phyloP scores from a whole-genome alignment of 2,113 vertebrate species.

The Mugil cephalus region DNA sequence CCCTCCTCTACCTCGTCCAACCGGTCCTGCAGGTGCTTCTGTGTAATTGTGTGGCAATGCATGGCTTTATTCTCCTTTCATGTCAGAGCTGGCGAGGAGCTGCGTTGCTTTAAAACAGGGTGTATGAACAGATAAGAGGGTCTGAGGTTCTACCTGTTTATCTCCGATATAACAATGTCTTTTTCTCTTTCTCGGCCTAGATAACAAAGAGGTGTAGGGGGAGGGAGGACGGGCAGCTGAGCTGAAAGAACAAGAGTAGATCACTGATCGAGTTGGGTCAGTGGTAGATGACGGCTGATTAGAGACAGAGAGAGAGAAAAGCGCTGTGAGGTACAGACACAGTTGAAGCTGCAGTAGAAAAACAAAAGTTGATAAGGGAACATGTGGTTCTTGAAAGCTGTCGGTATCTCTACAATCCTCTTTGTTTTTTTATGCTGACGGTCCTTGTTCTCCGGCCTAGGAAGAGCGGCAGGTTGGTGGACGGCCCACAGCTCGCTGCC shows the following conservation, averaged over 20 bases:
- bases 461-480: slow-evolving; percentile 38
- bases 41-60: slow-evolving; percentile 23
- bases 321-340: neutral
- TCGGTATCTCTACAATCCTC: slow-evolving; percentile 1
- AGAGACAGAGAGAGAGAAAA: slow-evolving; percentile 18
- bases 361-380: neutral
- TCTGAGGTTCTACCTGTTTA: slow-evolving; percentile 60
- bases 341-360: neutral
- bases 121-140: slow-evolving; percentile 67
- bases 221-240: slow-evolving; percentile 14
- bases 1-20: slow-evolving; percentile 56
- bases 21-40: slow-evolving; percentile 57
- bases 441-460: slow-evolving; percentile 16
- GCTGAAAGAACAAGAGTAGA: slow-evolving; percentile 8
- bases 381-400: slow-evolving; percentile 3
- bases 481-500: slow-evolving; percentile 36
- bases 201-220: slow-evolving; percentile 24
- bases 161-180: slow-evolving; percentile 51
- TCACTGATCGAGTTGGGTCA: neutral
- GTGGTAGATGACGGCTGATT: slow-evolving; percentile 25
- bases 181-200: slow-evolving; percentile 33
- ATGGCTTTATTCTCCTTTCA: slow-evolving; percentile 51
- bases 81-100: slow-evolving; percentile 19
- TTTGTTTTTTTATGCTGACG: slow-evolving; percentile 36
- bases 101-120: neutral